Evolutionary conservation across 2,113 vertebrate genomes (phyloP), one percentile per base, ranked within the genome.

Genomic region (Turdus rufiventris): DNA sequence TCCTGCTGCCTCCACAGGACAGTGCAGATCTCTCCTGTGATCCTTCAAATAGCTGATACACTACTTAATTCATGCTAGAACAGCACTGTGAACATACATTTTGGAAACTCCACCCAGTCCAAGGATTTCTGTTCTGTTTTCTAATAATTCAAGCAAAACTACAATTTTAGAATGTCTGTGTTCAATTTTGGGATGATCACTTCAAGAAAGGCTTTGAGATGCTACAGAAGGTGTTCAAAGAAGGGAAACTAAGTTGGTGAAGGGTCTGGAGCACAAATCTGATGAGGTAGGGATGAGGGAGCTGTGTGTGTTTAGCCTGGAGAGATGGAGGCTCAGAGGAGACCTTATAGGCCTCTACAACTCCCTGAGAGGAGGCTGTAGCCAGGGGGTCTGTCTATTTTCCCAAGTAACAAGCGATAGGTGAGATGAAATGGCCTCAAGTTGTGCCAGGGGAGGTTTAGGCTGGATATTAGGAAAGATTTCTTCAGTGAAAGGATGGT

Each of bases 11-110:
- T 2, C 31, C 38, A n/a, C 31, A 29, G 45, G 11, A 48, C 9
- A 87, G 5, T 4, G 33, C 3, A 2, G 29, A 12, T 65, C 33
- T 42, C 38, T 74, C 25, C 34, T 14, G 14, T 26, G 38, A 26
- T 17, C 19, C 51, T 60, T 45, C 42, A 45, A 3, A 60, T 3
- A 62, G 36, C 21, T 50, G 36, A 45, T 1, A 0, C 4, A 2
- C 45, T 19, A 26, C 50, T 65, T 53, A 12, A 19, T 47, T 38
- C 7, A 14, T 40, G 38, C 56, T 38, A 16, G 31, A 66, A 61
- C 19, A 42, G 31, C 8, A 15, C 14, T 8, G 8, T 45, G n/a
- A 76, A 62, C 25, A 14, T 14, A 14, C 1, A 3, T 53, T 54
- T 50, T 36, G 56, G 57, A 70, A 89, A 58, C 9, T 18, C 29